Evolutionary conservation across 1,140 invertebrate genomes (phyloP), one percentile per base, ranked within the genome.

Genomic region (Geopemphigus sp.): DNA sequence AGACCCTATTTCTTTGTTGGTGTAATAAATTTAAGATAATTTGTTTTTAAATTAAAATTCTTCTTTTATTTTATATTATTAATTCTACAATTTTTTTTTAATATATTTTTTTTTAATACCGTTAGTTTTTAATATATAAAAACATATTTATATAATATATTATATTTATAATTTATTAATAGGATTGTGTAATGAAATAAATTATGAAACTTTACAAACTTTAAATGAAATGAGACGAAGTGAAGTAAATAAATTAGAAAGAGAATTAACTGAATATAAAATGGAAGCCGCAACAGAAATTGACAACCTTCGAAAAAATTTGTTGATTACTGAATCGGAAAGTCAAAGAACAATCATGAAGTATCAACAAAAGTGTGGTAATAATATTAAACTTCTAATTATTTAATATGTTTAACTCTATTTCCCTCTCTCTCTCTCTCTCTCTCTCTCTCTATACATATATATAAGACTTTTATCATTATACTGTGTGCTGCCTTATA

Each of bases 301-400:
- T 50, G 57, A 78, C 5, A 78, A 59, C 47, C 22, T 78, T 26
- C 56, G 24, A 8, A 50, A 78, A 63, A 61, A 63, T 11, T 63
- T 78, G 24, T 61, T 78, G 26, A 47, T 78, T 11, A 78, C 10
- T 26, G 74, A 78, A 26, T 78, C 74, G n/a, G 74, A 78, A 78
- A 17, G 22, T 63, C 74, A 78, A 78, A 39, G 74, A 5, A 45
- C 39, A 24, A 0, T 78, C 14, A 15, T 63, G 39, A 32, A 78
- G 22, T 78, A 78, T 61, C 74, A 78, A 19, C 74, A 29, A 26
- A 57, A 78, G 14, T 78, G 74, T 61, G 74, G 74, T 78, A 78
- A 61, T 29, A 39, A 61, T 61, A n/a, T 47, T n/a, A 3, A 54
- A 73, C 8, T 39, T 39, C 32, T 39, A 39, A 39, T 39, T 39